Evolutionary conservation across 2,888 invertebrate species (phyloP).

Genomic region (Adela reaumurella): DNA sequence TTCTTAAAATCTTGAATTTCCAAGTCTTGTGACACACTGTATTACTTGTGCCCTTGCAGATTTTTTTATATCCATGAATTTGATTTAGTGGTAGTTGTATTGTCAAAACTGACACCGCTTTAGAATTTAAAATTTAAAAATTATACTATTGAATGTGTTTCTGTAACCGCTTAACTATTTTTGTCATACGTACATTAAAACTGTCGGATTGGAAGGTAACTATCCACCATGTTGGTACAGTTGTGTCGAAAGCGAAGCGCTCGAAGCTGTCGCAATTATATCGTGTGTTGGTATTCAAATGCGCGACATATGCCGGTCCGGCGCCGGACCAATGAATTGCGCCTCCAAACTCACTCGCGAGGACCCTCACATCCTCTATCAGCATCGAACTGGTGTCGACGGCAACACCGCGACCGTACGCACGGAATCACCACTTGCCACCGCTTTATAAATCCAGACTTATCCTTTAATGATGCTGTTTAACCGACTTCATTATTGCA

Average conservation of each 20-base stretch:
- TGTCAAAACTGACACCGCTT: constrained; percentile 39
- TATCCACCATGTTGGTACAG: background rate
- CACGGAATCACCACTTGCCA: too few relatives aligned
- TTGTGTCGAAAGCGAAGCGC: background rate
- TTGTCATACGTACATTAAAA: constrained; percentile 30
- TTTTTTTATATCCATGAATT: constrained; percentile 8
- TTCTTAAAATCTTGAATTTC: background rate
- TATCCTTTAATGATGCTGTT: too few relatives aligned
- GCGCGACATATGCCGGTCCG: constrained; percentile 53
- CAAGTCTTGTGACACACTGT: background rate
- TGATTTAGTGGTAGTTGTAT: constrained; percentile 19
- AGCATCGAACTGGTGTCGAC: constrained; percentile 23
- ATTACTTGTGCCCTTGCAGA: background rate
- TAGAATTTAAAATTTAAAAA: constrained; percentile 28
- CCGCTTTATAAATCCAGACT: too few relatives aligned
- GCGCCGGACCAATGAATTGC: constrained; percentile 19
- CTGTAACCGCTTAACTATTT: constrained; percentile 50
- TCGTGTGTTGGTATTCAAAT: constrained; percentile 72
- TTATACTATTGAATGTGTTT: constrained; percentile 10
- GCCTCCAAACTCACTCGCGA: constrained; percentile 31
- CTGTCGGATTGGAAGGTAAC: constrained; percentile 53
- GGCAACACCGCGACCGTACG: background rate
- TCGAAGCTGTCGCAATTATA: background rate
- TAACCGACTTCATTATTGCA: too few relatives aligned
- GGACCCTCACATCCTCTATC: constrained; percentile 46